These are phyloP conservation scores for Grantiella picta DNA, from an alignment of 2,113 vertebrate genomes.

Conservation along the genomic window DNA sequence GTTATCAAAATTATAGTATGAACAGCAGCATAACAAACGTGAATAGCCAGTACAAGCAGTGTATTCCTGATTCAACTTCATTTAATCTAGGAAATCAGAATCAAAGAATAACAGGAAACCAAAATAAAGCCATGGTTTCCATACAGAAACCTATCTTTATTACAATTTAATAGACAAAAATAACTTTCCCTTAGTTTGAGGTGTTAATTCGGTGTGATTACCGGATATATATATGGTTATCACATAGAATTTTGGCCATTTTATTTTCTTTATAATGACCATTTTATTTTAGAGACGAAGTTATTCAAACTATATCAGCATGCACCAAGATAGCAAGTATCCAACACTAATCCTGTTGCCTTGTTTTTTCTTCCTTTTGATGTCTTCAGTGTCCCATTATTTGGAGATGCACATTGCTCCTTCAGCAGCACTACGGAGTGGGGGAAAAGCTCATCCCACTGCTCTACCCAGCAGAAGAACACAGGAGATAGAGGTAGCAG, in stretches of 20 bases:
- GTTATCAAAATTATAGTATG: background rate
- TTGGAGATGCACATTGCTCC: background rate
- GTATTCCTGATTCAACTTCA: background rate
- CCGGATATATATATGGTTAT: background rate
- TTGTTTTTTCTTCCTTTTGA: background rate
- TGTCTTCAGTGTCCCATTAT: background rate
- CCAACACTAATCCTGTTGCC: background rate
- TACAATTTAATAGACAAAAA: background rate
- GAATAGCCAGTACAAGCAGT: background rate
- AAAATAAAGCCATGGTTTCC: background rate
- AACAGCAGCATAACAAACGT: background rate
- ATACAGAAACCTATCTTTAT: background rate
- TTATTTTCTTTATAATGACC: background rate
- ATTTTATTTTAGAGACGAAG: background rate
- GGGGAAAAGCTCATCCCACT: background rate
- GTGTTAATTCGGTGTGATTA: background rate
- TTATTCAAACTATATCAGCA: background rate
- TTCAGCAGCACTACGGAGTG: accelerated
- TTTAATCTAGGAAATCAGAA: background rate
- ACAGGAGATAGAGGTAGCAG: background rate
- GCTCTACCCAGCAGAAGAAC: background rate
- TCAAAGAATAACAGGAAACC: background rate
- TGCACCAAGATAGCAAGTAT: background rate
- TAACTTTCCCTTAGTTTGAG: background rate
- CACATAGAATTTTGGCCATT: background rate